Percentiles rank a stretch among this genome's conserved stretches.
Evolutionary conservation across 2,113 vertebrate species (phyloP).

Genomic region (human (Homo sapiens)): GRCh38 chr3:182658001-182658500

Average conservation of each 20-base stretch:
- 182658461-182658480: neutral
- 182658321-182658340: neutral
- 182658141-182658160: neutral
- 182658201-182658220: neutral
- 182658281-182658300: neutral
- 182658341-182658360: neutral
- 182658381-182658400: neutral
- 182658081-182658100: neutral
- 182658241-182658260: neutral
- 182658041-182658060: neutral
- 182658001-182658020: neutral
- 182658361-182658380: conserved; percentile 32
- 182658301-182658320: neutral
- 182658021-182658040: neutral
- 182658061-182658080: conserved; percentile 4
- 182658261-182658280: conserved; percentile 28
- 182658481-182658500: neutral
- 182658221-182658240: neutral
- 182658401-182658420: neutral
- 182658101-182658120: neutral
- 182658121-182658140: conserved; percentile 11
- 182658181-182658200: neutral
- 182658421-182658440: conserved; percentile 1
- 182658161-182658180: conserved; percentile 22
- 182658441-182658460: neutral